Evolutionary conservation across 2,113 vertebrate species (phyloP).

Genomic region (Lynx canadensis): DNA sequence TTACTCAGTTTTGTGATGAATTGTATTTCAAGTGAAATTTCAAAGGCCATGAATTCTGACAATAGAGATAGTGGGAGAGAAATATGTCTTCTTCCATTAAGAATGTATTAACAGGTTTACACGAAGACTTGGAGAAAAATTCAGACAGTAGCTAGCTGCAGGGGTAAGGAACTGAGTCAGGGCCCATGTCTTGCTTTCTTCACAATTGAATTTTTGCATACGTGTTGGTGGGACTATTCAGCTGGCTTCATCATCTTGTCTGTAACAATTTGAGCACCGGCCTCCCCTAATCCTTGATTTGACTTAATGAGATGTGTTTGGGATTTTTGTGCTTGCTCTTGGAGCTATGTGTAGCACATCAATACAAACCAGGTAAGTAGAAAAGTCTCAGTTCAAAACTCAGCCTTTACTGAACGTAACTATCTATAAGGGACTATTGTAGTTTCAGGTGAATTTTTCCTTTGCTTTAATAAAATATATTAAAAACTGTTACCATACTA

Average conservation of each 20-base stretch:
- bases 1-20: conserved; percentile 42
- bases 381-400: conserved; percentile 14
- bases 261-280: background rate
- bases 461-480: conserved; percentile 17
- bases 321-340: background rate
- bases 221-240: background rate
- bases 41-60: background rate
- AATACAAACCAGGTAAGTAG: background rate
- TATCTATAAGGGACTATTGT: background rate
- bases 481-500: background rate
- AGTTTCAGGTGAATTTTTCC: background rate
- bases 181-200: background rate
- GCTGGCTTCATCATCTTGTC: conserved; percentile 45
- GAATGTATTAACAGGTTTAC: background rate
- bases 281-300: background rate
- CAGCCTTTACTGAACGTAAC: background rate
- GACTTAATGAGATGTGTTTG: conserved; percentile 28
- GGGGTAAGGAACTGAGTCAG: background rate
- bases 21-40: conserved; percentile 54
- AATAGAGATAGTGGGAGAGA: background rate
- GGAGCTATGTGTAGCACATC: background rate
- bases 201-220: conserved; percentile 7
- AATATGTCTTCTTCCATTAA: conserved; percentile 26
- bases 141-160: background rate
- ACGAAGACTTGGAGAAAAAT: background rate